phyloP scores from a whole-genome alignment of 2,888 invertebrate genomes.

The Aromia moschata region DNA sequence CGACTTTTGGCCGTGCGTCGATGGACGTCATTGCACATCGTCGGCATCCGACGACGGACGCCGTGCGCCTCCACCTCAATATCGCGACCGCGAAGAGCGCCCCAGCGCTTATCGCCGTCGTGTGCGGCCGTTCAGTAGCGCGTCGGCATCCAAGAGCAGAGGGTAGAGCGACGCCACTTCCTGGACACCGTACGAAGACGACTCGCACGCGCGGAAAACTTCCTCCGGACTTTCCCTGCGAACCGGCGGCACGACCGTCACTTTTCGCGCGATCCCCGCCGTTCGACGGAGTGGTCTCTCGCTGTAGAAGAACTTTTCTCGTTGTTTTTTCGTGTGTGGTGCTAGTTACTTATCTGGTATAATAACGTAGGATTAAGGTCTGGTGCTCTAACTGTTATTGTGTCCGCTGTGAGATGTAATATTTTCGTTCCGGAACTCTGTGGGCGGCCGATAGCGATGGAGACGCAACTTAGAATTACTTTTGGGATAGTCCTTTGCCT shows the following conservation, averaged over 20 bases:
- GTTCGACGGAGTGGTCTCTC: slow-evolving; percentile 3
- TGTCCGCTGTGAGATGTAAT: slow-evolving; percentile 29
- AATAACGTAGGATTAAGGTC: slow-evolving; percentile 5
- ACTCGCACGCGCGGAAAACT: slow-evolving; percentile 20
- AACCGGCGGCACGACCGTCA: not conserved
- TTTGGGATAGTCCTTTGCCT: slow-evolving; percentile 32
- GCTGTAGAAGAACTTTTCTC: slow-evolving; percentile 17
- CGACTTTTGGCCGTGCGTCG: too few relatives aligned
- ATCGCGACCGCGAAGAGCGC: slow-evolving; percentile 27
- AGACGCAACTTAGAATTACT: slow-evolving; percentile 20
- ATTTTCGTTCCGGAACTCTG: slow-evolving; percentile 15
- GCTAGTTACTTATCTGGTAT: slow-evolving; percentile 7
- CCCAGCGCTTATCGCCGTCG: slow-evolving; percentile 25
- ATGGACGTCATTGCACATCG: slow-evolving; percentile 7
- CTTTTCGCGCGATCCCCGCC: slow-evolving; percentile 14
- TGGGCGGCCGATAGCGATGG: slow-evolving; percentile 15
- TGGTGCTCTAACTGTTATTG: slow-evolving; percentile 2
- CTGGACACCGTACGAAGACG: slow-evolving; percentile 17
- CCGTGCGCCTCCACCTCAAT: slow-evolving; percentile 21
- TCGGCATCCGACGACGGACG: slow-evolving; percentile 27
- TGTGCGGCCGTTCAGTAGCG: slow-evolving; percentile 31
- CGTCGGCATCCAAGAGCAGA: slow-evolving; percentile 31
- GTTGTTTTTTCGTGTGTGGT: slow-evolving; percentile 15
- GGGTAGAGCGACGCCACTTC: slow-evolving; percentile 25
- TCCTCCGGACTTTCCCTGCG: slow-evolving; percentile 14